Evolutionary conservation across 2,797 vertebrate species (phyloP).

Genomic region (Harpagifer antarcticus): DNA sequence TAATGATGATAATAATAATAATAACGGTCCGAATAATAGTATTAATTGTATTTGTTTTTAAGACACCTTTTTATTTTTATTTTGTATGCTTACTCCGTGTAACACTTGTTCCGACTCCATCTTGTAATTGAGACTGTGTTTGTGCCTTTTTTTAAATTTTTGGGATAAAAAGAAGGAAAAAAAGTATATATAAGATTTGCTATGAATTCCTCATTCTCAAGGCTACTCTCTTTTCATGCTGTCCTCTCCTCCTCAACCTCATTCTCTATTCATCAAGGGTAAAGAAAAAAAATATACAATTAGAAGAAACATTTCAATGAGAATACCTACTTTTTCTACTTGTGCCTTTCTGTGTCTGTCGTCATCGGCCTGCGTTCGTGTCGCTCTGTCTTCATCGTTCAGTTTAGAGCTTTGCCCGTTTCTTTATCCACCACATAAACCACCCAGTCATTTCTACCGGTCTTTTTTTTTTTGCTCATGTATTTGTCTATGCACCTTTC

Average conservation of each 20-base stretch:
- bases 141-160: conserved; percentile 77
- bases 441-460: conserved; percentile 1
- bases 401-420: conserved; percentile 49
- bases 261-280: conserved; percentile 54
- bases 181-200: conserved; percentile 22
- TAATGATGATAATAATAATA: conserved; percentile 43
- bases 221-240: conserved; percentile 36
- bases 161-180: conserved; percentile 44
- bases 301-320: conserved; percentile 51
- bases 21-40: conserved; percentile 77
- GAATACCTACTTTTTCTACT: conserved; percentile 74
- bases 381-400: conserved; percentile 34
- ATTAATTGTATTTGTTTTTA: conserved; percentile 79
- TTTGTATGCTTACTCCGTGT: conserved; percentile 73
- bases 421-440: conserved; percentile 4
- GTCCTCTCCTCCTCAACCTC: conserved; percentile 52
- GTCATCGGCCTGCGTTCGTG: conserved; percentile 31
- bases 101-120: conserved; percentile 70
- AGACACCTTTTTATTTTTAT: conserved; percentile 64
- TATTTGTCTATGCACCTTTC: conserved; percentile 38
- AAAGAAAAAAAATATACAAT: conserved; percentile 38
- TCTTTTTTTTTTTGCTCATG: conserved; percentile 44
- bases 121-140: conserved; percentile 68
- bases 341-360: conserved; percentile 82
- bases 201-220: conserved; percentile 45